Base-by-base conservation (phyloP, 2,797 vertebrate species). In the Chromis chromis region DNA sequence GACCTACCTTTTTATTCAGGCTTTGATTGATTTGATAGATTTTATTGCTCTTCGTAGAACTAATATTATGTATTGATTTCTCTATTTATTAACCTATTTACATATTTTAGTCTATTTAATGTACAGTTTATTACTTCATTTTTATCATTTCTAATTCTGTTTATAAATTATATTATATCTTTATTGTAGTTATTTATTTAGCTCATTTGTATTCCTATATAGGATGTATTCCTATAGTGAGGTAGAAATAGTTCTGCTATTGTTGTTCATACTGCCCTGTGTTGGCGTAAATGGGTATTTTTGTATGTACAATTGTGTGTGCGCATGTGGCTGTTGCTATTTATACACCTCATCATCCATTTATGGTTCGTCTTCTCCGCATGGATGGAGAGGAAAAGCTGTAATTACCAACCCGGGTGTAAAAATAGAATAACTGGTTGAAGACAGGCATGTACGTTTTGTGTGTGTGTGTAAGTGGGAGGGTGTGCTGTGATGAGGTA, bases 381-480 rank as follows among this genome's bases (percentile, higher is more conserved):
- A 62, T 61, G 58, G 66, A 76, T 64, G 61, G 63, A 73, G 74
- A 79, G 67, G 54, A 72, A 81, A 72, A 71, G 64, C 52, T 79
- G 60, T 80, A 80, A 90, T 86, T 89, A 66, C 71, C 64, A 67
- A 76, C 64, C 70, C 2, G 22, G 4, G 48, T 64, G 46, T 81
- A 85, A 86, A 91, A 86, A 88, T 89, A 89, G 82, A 86, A 70
- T 49, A 61, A 84, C 82, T 82, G 65, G 40, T 63, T 65, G 53
- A 79, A 82, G 70, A 42, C 50, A 55, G 57, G 69, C 61, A 48
- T 70, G 40, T 57, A 28, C 36, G 62, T 31, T 69, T 57, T 58
- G 46, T 21, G 46, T 49, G 46, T 55, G 31, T 5, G 1, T 25
- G 22, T 31, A 4, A 65, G 25, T 40, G 8, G 49, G 28, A 49